Evolutionary conservation across 92 coral and sea anemone species (phyloP).

Genomic region (Bergia puertoricense): DNA sequence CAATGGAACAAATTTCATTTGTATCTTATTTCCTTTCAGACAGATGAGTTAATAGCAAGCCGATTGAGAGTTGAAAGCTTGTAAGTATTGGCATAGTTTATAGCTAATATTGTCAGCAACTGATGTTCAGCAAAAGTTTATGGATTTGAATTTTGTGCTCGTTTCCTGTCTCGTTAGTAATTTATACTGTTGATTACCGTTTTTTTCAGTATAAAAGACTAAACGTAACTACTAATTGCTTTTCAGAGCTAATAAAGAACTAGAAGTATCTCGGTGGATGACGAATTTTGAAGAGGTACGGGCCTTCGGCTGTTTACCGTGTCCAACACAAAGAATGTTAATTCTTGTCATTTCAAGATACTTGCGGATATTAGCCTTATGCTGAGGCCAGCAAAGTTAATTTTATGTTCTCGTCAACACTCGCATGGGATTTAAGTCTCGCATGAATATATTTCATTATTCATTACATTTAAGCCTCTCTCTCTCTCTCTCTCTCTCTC

Average conservation of each 20-base stretch:
- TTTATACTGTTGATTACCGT: neutral
- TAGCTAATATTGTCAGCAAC: neutral
- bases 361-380: neutral
- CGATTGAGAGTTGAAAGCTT: slow-evolving; percentile 23
- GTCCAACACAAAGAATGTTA: neutral
- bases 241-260: slow-evolving; percentile 14
- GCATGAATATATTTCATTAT: no score
- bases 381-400: no score
- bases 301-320: neutral
- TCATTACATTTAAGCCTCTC: no score
- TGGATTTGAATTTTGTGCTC: neutral
- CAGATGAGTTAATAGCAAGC: slow-evolving; percentile 35
- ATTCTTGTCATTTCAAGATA: no score
- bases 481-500: no score
- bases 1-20: no score
- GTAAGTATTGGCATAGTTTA: neutral
- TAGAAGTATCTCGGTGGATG: slow-evolving; percentile 40
- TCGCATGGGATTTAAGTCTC: no score
- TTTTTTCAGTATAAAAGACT: neutral
- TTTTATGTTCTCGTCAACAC: no score
- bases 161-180: neutral
- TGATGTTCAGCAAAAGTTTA: neutral
- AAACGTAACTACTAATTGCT: neutral
- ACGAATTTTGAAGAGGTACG: slow-evolving; percentile 33
- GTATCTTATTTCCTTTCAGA: slow-evolving; percentile 13